These are phyloP conservation scores for Tangara arthus DNA, from an alignment of 2,797 vertebrate species.

Conservation along the genomic window DNA sequence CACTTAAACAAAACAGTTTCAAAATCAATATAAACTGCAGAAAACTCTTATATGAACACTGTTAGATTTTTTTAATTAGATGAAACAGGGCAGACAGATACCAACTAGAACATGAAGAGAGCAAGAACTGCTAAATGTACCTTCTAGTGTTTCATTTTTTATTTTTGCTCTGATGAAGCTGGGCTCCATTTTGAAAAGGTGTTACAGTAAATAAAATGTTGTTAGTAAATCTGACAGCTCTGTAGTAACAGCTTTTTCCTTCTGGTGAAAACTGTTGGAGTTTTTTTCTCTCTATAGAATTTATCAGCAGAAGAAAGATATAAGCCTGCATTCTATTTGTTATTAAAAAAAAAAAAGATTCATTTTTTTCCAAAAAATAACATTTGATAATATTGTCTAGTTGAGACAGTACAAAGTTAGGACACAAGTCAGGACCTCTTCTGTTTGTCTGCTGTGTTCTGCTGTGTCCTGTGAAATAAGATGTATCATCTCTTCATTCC, in stretches of 20 bases:
- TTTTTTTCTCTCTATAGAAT: background rate
- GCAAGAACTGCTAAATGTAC: background rate
- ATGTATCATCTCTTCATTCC: background rate
- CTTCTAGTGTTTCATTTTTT: background rate
- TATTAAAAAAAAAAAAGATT: background rate
- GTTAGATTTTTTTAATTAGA: background rate
- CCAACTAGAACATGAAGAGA: background rate
- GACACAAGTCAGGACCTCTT: background rate
- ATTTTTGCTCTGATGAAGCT: background rate
- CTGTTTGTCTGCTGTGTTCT: background rate
- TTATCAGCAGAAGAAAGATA: background rate
- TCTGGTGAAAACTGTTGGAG: background rate
- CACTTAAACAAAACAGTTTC: background rate
- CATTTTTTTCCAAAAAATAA: background rate
- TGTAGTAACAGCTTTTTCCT: background rate
- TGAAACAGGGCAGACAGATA: background rate
- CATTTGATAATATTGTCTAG: background rate
- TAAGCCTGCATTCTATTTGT: accelerated
- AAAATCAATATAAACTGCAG: background rate
- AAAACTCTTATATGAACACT: background rate
- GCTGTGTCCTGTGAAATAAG: background rate
- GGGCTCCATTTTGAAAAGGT: background rate
- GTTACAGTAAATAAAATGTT: background rate
- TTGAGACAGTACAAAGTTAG: background rate
- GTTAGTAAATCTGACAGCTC: background rate